Evolutionary conservation across 2,888 invertebrate genomes (phyloP).

Genomic region (Scelioninae gen. 1): DNA sequence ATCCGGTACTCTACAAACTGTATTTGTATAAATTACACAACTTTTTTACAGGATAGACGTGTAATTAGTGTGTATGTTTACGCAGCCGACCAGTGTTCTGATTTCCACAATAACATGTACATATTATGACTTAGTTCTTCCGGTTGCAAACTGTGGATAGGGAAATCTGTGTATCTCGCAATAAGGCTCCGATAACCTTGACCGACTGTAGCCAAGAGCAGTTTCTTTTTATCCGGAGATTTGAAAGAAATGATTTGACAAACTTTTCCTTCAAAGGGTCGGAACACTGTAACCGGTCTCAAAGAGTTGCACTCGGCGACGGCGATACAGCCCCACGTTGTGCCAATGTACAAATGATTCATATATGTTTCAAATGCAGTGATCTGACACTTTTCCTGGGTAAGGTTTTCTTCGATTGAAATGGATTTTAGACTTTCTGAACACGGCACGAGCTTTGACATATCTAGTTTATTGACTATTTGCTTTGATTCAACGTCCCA

Average conservation of each 20-base stretch:
- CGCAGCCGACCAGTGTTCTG: constrained; percentile 88
- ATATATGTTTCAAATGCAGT: constrained; percentile 82
- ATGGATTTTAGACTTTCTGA: constrained; percentile 96
- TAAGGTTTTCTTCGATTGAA: constrained; percentile 93
- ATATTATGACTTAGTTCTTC: constrained; percentile 85
- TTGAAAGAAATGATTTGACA: constrained; percentile 83
- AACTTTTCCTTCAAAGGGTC: constrained; percentile 94
- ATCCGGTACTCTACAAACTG: constrained; percentile 8
- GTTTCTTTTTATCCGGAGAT: constrained; percentile 84
- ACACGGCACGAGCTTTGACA: constrained; percentile 95
- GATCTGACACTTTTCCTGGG: constrained; percentile 91
- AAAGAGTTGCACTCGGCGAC: constrained; percentile 93
- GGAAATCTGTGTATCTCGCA: constrained; percentile 87
- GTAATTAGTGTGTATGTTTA: constrained; percentile 58
- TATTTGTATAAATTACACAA: constrained; percentile 7
- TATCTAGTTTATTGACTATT: constrained; percentile 92
- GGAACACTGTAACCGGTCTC: constrained; percentile 95
- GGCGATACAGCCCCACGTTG: constrained; percentile 97
- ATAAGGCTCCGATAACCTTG: constrained; percentile 92
- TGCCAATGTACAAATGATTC: constrained; percentile 93
- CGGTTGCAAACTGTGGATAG: constrained; percentile 82
- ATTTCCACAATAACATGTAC: constrained; percentile 90
- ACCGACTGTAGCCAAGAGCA: constrained; percentile 91
- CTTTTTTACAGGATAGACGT: constrained; percentile 26
- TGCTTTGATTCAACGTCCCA: constrained; percentile 90